Evolutionary conservation across 2,888 invertebrate species (phyloP), one percentile per base, ranked within the genome.

Genomic region (Bombyx huttoni): DNA sequence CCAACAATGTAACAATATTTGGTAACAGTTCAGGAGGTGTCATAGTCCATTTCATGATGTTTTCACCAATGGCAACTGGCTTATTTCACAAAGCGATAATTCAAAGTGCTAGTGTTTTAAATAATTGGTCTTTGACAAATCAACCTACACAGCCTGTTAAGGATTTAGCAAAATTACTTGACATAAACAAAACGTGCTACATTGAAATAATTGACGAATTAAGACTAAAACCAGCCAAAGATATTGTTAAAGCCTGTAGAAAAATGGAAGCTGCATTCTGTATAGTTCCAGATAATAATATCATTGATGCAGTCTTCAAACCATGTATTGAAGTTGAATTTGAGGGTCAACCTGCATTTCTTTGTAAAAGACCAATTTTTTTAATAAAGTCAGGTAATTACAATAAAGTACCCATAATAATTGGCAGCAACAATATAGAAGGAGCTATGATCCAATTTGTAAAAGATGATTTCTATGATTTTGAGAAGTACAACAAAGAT

Each of bases 21-120:
- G 90, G 89, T 46, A 78, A 75, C 59, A 77, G 86, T 55, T 68
- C 86, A 1, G 90, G 90, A 9, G 89, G 80, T 40, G 81, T 89
- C 1, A 72, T 80, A 10, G 80, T 81, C 1, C 89, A 90, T 61
- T 73, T 81, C 14, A 77, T 89, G 73, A 81, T 84, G 70, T 60
- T 90, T 7, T 89, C 89, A 1, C 87, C 89, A 1, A 81, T 86
- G 79, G 85, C 89, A 7, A 58, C 70, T 13, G 88, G 88, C 14
- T 63, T 88, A 13, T 89, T 88, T 58, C 87, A 89, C 56, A 86
- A 83, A 65, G 85, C 80, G 7, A 82, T 89, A 45, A 70, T 85
- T 52, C 86, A 88, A 69, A 87, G 88, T 60, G 81, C 78, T 7
- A 76, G 81, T 60, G 85, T 86, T 14, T 64, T 87, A 45, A 84